Conservation (phyloP, 2,888 invertebrate genomes). For the Harpalus rufipes region DNA sequence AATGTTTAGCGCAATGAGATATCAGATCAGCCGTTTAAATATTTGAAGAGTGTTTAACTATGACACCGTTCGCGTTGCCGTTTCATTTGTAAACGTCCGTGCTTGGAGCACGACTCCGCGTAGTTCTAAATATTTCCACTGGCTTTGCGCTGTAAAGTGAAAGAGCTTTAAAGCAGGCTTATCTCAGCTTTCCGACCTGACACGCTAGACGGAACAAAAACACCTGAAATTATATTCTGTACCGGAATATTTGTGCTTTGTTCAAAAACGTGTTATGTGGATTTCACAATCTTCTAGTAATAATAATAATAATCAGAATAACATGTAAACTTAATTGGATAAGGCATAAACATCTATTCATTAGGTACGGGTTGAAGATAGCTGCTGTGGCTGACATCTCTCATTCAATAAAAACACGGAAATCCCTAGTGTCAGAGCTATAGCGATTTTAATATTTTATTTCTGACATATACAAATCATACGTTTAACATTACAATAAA, state of each 20-base stretch:
- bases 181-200: conserved; percentile 44
- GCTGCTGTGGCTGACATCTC: too few relatives aligned
- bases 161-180: conserved; percentile 39
- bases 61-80: background rate
- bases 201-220: conserved; percentile 26
- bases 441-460: too few relatives aligned
- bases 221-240: conserved; percentile 24
- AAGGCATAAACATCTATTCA: too few relatives aligned
- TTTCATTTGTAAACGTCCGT: conserved; percentile 39
- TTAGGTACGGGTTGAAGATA: too few relatives aligned
- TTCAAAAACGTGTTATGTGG: background rate
- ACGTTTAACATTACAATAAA: too few relatives aligned
- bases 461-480: too few relatives aligned
- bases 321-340: too few relatives aligned
- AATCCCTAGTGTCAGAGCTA: too few relatives aligned
- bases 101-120: conserved; percentile 19
- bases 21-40: background rate
- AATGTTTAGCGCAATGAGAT: background rate
- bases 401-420: too few relatives aligned
- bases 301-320: too few relatives aligned
- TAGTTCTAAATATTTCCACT: conserved; percentile 48
- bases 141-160: conserved; percentile 41
- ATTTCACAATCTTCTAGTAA: too few relatives aligned
- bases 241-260: conserved; percentile 25
- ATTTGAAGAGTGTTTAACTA: conserved; percentile 44